phyloP scores from a whole-genome alignment of 2,113 vertebrate species.

The Scopus umbretta region DNA sequence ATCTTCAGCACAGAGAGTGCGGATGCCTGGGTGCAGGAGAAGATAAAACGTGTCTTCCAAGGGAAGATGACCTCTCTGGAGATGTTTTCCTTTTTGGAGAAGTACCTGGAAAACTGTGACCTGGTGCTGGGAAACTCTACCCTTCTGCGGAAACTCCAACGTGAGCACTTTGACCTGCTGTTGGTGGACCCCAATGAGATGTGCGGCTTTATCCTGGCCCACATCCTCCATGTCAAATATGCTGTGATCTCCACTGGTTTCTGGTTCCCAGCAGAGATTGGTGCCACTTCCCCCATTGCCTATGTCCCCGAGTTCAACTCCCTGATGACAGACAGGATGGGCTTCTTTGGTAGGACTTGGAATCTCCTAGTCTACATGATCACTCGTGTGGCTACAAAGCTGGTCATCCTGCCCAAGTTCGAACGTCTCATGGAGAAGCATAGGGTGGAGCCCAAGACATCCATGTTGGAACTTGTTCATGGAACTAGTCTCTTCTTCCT shows the following conservation, averaged over 20 bases:
- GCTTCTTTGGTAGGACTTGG: conserved; percentile 58
- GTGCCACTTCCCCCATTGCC: conserved; percentile 57
- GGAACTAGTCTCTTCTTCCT: conserved; percentile 65
- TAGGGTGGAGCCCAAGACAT: not conserved
- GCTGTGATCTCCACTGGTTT: conserved; percentile 67
- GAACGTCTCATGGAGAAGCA: conserved; percentile 62
- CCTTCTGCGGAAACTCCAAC: conserved; percentile 38
- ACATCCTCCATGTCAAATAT: conserved; percentile 53
- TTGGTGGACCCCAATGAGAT: conserved; percentile 69
- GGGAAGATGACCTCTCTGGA: conserved; percentile 64
- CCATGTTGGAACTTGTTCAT: conserved; percentile 62
- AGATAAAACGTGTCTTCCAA: conserved; percentile 61
- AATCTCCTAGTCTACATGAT: conserved; percentile 62
- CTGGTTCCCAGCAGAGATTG: conserved; percentile 71
- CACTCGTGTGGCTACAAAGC: conserved; percentile 53
- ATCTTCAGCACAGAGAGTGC: conserved; percentile 48
- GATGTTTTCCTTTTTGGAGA: conserved; percentile 63
- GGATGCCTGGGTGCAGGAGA: conserved; percentile 64
- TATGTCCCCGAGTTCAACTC: conserved; percentile 71
- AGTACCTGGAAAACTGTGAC: conserved; percentile 66
- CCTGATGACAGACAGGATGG: conserved; percentile 66
- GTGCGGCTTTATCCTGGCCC: conserved; percentile 63
- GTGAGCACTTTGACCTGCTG: conserved; percentile 55
- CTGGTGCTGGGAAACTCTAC: conserved; percentile 50
- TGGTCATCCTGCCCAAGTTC: conserved; percentile 66